phyloP scores from a whole-genome alignment of 2,797 vertebrate genomes.

The Lepilemur septentrionalis region DNA sequence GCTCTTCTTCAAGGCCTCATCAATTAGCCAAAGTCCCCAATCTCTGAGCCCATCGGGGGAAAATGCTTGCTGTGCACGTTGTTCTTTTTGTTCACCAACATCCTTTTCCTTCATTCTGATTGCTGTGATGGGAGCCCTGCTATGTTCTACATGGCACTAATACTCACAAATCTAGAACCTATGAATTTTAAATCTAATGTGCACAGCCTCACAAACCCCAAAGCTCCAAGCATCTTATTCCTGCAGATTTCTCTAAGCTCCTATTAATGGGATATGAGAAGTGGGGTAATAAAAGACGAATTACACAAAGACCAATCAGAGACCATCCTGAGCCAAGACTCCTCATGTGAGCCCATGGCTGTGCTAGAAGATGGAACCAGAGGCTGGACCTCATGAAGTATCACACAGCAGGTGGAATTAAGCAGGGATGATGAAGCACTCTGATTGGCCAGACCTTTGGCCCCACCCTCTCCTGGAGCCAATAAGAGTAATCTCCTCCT shows the following conservation, averaged over 20 bases:
- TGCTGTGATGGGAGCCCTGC: not conserved
- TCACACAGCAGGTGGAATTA: no score
- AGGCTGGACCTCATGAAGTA: not conserved
- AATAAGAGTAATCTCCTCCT: not conserved
- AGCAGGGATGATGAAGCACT: not conserved
- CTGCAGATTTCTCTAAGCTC: not conserved
- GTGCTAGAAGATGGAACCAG: not conserved
- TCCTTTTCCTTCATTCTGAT: not conserved
- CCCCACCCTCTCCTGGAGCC: not conserved
- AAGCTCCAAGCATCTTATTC: not conserved
- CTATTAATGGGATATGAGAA: not conserved
- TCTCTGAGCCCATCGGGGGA: not conserved
- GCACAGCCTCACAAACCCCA: not conserved
- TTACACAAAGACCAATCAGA: not conserved
- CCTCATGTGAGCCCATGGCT: not conserved
- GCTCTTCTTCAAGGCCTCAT: not conserved
- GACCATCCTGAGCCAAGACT: not conserved
- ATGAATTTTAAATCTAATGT: not conserved
- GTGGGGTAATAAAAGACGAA: not conserved
- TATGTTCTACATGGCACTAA: not conserved
- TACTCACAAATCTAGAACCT: not conserved
- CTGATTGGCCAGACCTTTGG: not conserved
- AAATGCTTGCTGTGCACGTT: not conserved
- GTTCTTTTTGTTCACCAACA: not conserved
- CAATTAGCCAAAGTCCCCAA: not conserved